These are phyloP conservation scores for Seira musarum DNA, from an alignment of 2,888 invertebrate genomes.

Conservation along the genomic window DNA sequence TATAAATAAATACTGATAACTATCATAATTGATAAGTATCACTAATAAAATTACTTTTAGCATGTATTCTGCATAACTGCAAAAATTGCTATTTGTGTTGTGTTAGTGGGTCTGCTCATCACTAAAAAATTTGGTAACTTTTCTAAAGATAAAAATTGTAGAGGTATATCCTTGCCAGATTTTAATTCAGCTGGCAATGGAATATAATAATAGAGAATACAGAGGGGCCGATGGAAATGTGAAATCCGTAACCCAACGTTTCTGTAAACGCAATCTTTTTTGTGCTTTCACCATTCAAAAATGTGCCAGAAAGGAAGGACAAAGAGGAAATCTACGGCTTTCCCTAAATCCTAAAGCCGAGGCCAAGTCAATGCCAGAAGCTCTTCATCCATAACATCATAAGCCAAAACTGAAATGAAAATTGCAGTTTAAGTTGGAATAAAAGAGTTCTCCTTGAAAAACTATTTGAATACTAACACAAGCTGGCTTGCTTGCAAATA, in stretches of 20 bases:
- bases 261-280: constrained; percentile 13
- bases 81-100: too few species aligned
- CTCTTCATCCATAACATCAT: constrained; percentile 14
- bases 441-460: background rate
- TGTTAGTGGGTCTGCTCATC: too few species aligned
- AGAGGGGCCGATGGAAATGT: constrained; percentile 43
- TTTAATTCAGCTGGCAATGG: background rate
- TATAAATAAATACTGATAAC: too few species aligned
- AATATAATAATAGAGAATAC: constrained; percentile 32
- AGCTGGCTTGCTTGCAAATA: too few species aligned
- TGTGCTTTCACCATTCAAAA: constrained; percentile 22
- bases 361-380: constrained; percentile 45
- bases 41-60: too few species aligned
- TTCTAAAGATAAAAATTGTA: constrained; percentile 12
- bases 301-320: constrained; percentile 34
- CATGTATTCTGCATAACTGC: too few species aligned
- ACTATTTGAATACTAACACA: too few species aligned
- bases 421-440: constrained; percentile 1
- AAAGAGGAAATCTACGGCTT: constrained; percentile 50
- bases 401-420: constrained; percentile 48
- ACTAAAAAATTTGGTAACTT: background rate
- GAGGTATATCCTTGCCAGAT: constrained; percentile 11
- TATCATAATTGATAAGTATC: too few species aligned
- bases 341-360: constrained; percentile 53
- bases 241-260: constrained; percentile 47